phyloP scores from a whole-genome alignment of 2,888 invertebrate genomes.

The Trilocha varians region DNA sequence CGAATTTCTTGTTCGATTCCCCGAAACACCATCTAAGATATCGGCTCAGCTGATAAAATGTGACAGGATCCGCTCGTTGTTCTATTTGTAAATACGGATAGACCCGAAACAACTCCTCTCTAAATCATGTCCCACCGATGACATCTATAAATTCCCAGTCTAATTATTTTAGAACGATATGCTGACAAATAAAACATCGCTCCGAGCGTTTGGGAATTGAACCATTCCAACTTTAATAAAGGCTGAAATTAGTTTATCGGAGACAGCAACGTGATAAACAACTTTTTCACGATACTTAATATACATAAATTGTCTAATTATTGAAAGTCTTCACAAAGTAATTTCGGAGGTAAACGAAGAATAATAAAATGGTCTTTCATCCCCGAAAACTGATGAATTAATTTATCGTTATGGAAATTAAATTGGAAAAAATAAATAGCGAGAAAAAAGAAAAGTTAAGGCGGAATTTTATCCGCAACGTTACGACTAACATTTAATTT shows the following conservation, averaged over 20 bases:
- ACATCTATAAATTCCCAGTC: conserved; percentile 63
- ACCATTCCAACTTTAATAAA: conserved; percentile 46
- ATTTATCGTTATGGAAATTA: conserved; percentile 30
- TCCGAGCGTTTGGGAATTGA: conserved; percentile 44
- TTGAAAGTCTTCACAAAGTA: conserved; percentile 22
- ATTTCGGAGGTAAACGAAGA: conserved; percentile 19
- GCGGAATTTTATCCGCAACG: conserved; percentile 29
- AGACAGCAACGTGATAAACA: conserved; percentile 32
- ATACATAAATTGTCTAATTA: conserved; percentile 14
- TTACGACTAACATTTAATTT: conserved; percentile 47
- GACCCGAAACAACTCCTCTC: conserved; percentile 11
- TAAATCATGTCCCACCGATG: conserved; percentile 52
- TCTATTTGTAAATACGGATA: conserved; percentile 18
- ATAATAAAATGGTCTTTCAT: conserved; percentile 19
- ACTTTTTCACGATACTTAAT: conserved; percentile 17
- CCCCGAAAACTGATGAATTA: conserved; percentile 21
- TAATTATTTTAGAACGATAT: conserved; percentile 60
- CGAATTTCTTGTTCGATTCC: neutral
- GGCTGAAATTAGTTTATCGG: conserved; percentile 44
- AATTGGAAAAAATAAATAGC: conserved; percentile 37
- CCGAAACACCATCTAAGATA: conserved; percentile 14
- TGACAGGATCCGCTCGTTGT: conserved; percentile 22
- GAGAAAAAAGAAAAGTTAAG: conserved; percentile 27
- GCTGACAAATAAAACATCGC: conserved; percentile 57
- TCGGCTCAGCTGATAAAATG: conserved; percentile 21